Base-by-base conservation (phyloP, 2,888 invertebrate species). In the Hetaerina titia region DNA sequence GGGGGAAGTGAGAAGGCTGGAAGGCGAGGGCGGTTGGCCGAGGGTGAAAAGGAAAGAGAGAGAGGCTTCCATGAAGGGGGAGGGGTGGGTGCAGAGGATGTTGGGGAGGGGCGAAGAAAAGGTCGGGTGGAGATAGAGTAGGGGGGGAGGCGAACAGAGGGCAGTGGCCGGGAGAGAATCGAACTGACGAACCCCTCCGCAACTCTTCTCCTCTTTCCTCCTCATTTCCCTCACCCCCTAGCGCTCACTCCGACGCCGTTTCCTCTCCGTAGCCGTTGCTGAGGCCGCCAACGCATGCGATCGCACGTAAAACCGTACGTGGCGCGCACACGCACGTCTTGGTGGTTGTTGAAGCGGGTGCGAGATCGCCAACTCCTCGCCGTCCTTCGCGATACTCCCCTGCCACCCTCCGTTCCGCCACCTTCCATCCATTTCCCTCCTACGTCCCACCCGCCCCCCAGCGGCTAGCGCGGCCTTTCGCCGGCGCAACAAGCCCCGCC, bases 31-130 rank as follows among this genome's bases (percentile, higher is more conserved):
- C 94, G 94, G 63, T 69, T 64, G 92, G 57, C 31, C 58, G 63
- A 45, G 19, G 60, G 31, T 56, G 57, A 64, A n/a, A 58, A 81
- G 63, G 22, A 95, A 19, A 95, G 95, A 96, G 96, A 96, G 96
- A 96, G 95, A 56, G 57, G 25, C 81, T 81, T 81, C 31, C 25
- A 4, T 31, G 15, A 89, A n/a, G 88, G 94, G 22, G n/a, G 95
- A 89, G 95, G 95, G 96, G 96, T 96, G 95, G 95, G 95, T 96
- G 94, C 95, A 95, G 95, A 95, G 94, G 56, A 2, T 13, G 17
- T 19, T 2, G 11, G 64, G 31, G 90, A 45, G 64, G 90, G 15
- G 74, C 45, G 45, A 31, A 45, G 56, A n/a, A 92, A 74, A 9
- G 19, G 92, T 25, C 45, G 90, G 69, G 13, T 11, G 57, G 17